Evolutionary conservation across 2,797 vertebrate species (phyloP).

Genomic region (Hylomyscus alleni): DNA sequence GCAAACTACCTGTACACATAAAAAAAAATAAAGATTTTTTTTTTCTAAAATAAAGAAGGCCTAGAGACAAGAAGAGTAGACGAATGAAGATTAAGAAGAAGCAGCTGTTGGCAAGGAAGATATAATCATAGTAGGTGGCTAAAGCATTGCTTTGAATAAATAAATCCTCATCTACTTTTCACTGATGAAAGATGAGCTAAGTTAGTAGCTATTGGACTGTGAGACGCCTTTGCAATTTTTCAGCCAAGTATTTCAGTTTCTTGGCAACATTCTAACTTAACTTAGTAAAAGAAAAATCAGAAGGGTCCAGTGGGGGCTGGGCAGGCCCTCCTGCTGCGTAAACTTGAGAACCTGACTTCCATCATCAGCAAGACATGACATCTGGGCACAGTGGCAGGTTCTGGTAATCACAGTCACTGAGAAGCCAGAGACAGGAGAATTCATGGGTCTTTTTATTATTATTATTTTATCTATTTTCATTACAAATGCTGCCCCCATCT

Average conservation of each 20-base stretch:
- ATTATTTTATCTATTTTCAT: background rate
- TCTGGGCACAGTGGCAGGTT: background rate
- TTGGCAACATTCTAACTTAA: background rate
- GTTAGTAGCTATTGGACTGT: background rate
- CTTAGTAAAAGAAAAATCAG: background rate
- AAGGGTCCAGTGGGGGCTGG: background rate
- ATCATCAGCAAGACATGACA: background rate
- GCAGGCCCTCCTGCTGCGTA: background rate
- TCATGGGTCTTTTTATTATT: background rate
- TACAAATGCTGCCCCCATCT: background rate
- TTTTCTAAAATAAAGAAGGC: background rate
- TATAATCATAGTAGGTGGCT: background rate
- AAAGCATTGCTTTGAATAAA: conserved; percentile 13
- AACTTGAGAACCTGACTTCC: background rate
- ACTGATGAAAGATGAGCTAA: conserved; percentile 13
- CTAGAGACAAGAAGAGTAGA: background rate
- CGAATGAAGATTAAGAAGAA: background rate
- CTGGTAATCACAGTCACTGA: background rate
- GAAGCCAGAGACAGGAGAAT: background rate
- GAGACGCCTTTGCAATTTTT: background rate
- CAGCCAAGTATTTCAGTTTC: background rate
- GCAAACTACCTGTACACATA: background rate
- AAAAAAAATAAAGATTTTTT: too few relatives aligned
- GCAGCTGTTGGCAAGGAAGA: background rate
- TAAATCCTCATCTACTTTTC: background rate